Percentiles rank a stretch among this genome's conserved stretches.
These are phyloP conservation scores for Lutra lutra DNA, from an alignment of 2,797 vertebrate species.

Conservation along the genomic window DNA sequence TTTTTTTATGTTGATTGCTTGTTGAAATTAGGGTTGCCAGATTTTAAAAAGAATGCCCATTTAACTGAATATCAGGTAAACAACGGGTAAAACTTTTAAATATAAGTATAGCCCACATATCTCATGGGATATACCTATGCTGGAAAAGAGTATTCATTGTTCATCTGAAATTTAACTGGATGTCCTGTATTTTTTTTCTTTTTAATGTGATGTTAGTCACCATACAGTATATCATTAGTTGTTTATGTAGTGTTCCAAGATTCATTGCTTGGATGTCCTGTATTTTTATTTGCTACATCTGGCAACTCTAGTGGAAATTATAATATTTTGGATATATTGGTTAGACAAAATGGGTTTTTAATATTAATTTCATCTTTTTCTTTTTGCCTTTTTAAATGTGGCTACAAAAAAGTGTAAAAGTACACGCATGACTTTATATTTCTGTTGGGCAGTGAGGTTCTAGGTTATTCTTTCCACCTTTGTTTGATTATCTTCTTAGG, in stretches of 20 bases:
- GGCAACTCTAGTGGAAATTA: not conserved
- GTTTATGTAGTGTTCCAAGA: no score
- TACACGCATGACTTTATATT: not conserved
- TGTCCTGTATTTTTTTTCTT: not conserved
- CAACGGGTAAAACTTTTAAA: not conserved
- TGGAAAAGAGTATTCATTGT: not conserved
- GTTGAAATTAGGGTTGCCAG: not conserved
- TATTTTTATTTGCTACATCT: not conserved
- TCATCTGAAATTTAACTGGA: not conserved
- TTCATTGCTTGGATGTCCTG: not conserved
- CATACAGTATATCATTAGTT: no score
- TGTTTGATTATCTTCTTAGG: not conserved
- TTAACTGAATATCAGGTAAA: conserved; percentile 11
- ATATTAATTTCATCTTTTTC: not conserved
- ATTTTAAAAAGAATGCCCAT: not conserved
- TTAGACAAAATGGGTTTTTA: not conserved
- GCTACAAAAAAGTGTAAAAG: not conserved
- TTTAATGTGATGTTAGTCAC: no score
- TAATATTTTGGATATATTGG: not conserved
- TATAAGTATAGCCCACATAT: not conserved
- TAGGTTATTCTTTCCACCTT: not conserved
- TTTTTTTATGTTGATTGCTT: conserved; percentile 2
- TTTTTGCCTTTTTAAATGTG: not conserved
- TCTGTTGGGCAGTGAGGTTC: not conserved
- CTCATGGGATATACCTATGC: not conserved